phyloP scores from a whole-genome alignment of 2,797 vertebrate species.

The Gymnothorax javanicus region DNA sequence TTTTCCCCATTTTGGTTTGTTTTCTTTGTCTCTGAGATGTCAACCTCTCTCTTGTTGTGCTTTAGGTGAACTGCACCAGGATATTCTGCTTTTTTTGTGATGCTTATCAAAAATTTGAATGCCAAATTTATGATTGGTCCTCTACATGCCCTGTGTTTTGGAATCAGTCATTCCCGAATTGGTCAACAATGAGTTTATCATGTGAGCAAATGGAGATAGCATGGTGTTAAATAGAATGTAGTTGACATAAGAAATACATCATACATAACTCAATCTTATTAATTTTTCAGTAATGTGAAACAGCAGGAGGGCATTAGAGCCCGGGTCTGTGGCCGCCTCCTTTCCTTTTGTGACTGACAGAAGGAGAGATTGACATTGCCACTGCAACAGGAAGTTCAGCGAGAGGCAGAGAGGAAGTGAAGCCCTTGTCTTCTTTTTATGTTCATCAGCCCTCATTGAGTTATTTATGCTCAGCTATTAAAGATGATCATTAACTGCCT shows the following conservation, averaged over 20 bases:
- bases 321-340: background rate
- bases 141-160: background rate
- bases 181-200: background rate
- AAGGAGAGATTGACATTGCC: background rate
- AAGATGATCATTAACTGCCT: background rate
- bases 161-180: background rate
- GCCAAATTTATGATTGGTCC: background rate
- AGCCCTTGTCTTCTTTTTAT: background rate
- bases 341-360: background rate
- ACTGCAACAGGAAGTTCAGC: constrained; percentile 3
- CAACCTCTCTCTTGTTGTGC: background rate
- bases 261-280: background rate
- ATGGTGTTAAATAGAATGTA: background rate
- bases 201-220: background rate
- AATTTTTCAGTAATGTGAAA: background rate
- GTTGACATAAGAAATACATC: background rate
- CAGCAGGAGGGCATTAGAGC: background rate
- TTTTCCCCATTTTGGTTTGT: background rate
- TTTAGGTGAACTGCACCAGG: background rate
- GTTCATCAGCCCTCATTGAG: background rate
- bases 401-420: background rate
- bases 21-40: constrained; percentile 1
- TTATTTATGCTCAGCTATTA: background rate
- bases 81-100: background rate
- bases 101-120: background rate